Evolutionary conservation across 2,888 invertebrate species (phyloP), one percentile per base, ranked within the genome.

Genomic region (Adineta ricciae): DNA sequence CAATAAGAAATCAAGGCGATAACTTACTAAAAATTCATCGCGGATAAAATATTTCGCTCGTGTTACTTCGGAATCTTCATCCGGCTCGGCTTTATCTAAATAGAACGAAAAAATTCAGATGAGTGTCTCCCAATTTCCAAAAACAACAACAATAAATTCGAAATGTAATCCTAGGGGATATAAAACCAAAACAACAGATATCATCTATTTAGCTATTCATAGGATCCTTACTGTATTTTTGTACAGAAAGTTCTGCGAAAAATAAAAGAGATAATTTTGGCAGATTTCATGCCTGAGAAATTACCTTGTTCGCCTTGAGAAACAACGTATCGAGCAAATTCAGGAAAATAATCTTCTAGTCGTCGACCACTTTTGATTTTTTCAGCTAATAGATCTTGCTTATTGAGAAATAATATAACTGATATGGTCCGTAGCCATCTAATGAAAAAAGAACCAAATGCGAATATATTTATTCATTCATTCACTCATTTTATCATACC

Each of bases 381-480:
- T 93, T 99, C 99, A 89, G 97, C 96, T 89, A 99, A 93, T 92
- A 99, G 93, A 93, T 99, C 99, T 93, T 98, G 98, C 92, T 99
- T 99, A 93, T 99, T 99, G 91, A 99, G 94, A 93, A 99, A 99
- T 92, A 99, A 93, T 92, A 99, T 99, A 91, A 99, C 97, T 89
- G 97, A 98, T 93, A 99, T 99, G 92, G 97, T 98, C 92, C 97
- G 95, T 91, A 99, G 93, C 99, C 99, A 99, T 92, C 97, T 96
- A 87, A n/a, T 14, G 32, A 19, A 9, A 78, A 0, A n/a, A n/a
- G 41, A 72, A 72, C 3, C 16, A 32, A 36, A n/a, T n/a, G n/a
- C n/a, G n/a, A n/a, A n/a, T n/a, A n/a, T n/a, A n/a, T n/a, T n/a
- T n/a, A n/a, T n/a, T n/a, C n/a, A n/a, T n/a, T n/a, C n/a, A n/a